Percentiles rank a stretch among this genome's conserved stretches.
Conservation (phyloP, 2,888 invertebrate genomes). For the Sinodicranocentrus sp. region DNA sequence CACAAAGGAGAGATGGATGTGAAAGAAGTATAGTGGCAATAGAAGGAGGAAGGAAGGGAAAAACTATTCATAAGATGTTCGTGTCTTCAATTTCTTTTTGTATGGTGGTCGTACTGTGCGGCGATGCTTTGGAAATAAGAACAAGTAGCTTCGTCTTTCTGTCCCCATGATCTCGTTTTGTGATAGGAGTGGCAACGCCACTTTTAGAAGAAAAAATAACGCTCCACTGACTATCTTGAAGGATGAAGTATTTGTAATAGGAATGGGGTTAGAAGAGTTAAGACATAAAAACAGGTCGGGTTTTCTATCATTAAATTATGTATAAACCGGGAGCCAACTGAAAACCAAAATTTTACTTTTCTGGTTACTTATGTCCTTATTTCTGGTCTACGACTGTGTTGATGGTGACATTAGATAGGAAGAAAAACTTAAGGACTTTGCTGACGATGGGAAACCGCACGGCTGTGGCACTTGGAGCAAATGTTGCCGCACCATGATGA, state of each 20-base stretch:
- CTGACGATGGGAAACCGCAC: slow-evolving; percentile 36
- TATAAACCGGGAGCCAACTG: slow-evolving; percentile 18
- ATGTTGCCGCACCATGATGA: slow-evolving; percentile 17
- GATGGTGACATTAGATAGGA: slow-evolving; percentile 25
- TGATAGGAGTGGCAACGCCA: slow-evolving; percentile 54
- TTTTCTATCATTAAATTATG: slow-evolving; percentile 47
- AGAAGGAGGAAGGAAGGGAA: slow-evolving; percentile 55
- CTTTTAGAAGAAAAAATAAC: slow-evolving; percentile 2
- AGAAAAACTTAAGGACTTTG: slow-evolving; percentile 12
- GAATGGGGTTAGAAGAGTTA: slow-evolving; percentile 37
- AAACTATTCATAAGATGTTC: slow-evolving; percentile 38
- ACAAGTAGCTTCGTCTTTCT: slow-evolving; percentile 46
- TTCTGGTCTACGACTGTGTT: background rate
- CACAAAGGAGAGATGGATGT: slow-evolving; percentile 37
- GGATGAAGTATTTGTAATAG: background rate
- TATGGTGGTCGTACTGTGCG: slow-evolving; percentile 2
- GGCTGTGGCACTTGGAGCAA: background rate
- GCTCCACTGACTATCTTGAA: background rate
- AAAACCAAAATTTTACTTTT: slow-evolving; percentile 28
- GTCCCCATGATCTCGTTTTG: slow-evolving; percentile 59
- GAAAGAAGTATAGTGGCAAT: slow-evolving; percentile 28
- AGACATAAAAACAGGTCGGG: slow-evolving; percentile 37
- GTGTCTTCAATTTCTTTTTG: slow-evolving; percentile 33
- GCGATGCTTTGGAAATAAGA: background rate
- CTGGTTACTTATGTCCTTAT: slow-evolving; percentile 24